A percentile compares a stretch with the other conserved stretches of the same genome.
Conservation (phyloP, 2,113 vertebrate species). For the Stomatorhinus ivindoensis region DNA sequence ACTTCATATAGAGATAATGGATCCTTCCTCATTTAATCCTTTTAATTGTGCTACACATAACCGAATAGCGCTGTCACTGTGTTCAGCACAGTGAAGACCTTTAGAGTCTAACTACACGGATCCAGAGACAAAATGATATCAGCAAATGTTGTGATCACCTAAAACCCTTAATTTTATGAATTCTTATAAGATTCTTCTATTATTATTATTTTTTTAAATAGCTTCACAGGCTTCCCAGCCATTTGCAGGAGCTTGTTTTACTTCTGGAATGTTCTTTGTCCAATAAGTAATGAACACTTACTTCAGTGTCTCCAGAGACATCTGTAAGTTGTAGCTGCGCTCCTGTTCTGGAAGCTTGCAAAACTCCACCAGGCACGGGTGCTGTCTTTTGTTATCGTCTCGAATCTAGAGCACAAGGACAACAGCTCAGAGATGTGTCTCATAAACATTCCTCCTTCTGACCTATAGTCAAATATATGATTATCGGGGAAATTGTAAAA, state of each 20-base stretch:
- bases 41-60: constrained; percentile 2
- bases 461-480: neutral
- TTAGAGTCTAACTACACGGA: neutral
- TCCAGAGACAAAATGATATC: neutral
- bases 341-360: constrained; percentile 88
- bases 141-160: neutral
- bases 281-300: constrained; percentile 49
- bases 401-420: constrained; percentile 63
- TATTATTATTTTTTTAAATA: neutral
- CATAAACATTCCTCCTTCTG: neutral
- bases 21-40: neutral
- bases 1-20: neutral
- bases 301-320: constrained; percentile 95
- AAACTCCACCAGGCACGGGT: constrained; percentile 92
- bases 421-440: neutral
- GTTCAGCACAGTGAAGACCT: neutral
- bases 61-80: neutral
- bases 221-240: neutral
- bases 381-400: constrained; percentile 93
- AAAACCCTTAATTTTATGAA: neutral
- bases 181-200: neutral
- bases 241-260: neutral
- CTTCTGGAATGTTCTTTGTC: neutral
- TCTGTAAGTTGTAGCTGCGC: constrained; percentile 91
- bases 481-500: neutral